Conservation (phyloP, 2,113 vertebrate genomes). For the Charina bottae region DNA sequence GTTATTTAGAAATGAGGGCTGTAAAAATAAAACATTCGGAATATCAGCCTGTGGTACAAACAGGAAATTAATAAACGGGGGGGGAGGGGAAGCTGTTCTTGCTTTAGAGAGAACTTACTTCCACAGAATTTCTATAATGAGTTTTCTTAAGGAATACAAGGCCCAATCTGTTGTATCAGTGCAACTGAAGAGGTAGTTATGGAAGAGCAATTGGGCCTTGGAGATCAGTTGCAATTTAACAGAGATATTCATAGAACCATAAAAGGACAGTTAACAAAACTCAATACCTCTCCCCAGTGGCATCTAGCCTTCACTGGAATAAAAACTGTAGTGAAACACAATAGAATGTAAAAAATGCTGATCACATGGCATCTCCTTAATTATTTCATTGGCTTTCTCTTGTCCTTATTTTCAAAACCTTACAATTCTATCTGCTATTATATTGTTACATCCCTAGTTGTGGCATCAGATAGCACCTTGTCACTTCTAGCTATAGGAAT, state of each 20-base stretch:
- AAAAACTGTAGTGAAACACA: not conserved
- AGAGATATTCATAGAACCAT: not conserved
- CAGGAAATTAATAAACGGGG: not conserved
- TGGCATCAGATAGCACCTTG: not conserved
- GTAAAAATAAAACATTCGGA: not conserved
- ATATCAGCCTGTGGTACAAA: not conserved
- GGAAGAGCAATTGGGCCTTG: not conserved
- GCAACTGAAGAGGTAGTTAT: not conserved
- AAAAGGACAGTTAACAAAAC: not conserved
- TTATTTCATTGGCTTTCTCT: not conserved
- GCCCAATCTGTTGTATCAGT: not conserved
- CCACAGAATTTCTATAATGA: no score
- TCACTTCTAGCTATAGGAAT: not conserved
- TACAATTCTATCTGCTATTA: not conserved
- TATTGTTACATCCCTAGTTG: not conserved
- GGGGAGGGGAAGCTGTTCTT: accelerated
- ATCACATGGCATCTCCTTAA: not conserved
- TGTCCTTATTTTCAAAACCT: not conserved
- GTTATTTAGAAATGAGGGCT: not conserved
- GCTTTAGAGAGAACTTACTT: not conserved
- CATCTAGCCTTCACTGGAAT: not conserved
- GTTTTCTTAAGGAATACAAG: not conserved
- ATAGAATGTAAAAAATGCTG: not conserved
- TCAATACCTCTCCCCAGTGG: not conserved
- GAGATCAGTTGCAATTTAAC: not conserved